Evolutionary conservation across 2,797 vertebrate genomes (phyloP), one percentile per base, ranked within the genome.

Genomic region (Brachyalestes nurse): DNA sequence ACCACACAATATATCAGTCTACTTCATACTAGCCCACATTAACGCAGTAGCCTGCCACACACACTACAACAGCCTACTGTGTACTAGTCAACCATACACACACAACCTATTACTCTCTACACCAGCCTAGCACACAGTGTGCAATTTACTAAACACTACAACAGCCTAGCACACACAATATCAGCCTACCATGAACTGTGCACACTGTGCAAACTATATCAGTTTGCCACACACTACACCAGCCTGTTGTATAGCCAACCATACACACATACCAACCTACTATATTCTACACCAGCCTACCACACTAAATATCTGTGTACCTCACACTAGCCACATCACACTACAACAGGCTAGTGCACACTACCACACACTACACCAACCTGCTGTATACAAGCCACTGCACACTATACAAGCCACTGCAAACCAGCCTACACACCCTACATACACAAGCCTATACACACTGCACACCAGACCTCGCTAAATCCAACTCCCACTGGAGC

Each of bases 401-500:
- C 21, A 53, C 13, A 17, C 4, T 17, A 71, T 8, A 71, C 21
- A 14, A 34, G 12, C 45, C 45, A 5, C 17, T 55, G 10, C 28
- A 65, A 17, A n/a, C 28, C 3, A 49, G 6, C 70, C 51, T 40
- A 19, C 25, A 57, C 51, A 62, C 42, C 14, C 62, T 25, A 66
- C 10, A 65, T 28, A 28, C 13, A 45, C n/a, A 9, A 38, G 61
- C 61, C 61, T 38, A 58, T 53, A 65, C 65, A 42, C 28, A 61
- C n/a, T 16, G 5, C 28, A 57, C 10, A 13, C 34, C 19, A 58
- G 71, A 21, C 47, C 70, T 55, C 5, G 51, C 34, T 65, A 53
- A 55, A 23, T 64, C 47, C 28, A 51, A 6, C 45, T 51, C 67
- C 47, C 45, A 51, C 47, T 25, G 67, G 67, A 70, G 47, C 67